Evolutionary conservation across 2,113 vertebrate species (phyloP).

Genomic region (Callopanchax toddi): DNA sequence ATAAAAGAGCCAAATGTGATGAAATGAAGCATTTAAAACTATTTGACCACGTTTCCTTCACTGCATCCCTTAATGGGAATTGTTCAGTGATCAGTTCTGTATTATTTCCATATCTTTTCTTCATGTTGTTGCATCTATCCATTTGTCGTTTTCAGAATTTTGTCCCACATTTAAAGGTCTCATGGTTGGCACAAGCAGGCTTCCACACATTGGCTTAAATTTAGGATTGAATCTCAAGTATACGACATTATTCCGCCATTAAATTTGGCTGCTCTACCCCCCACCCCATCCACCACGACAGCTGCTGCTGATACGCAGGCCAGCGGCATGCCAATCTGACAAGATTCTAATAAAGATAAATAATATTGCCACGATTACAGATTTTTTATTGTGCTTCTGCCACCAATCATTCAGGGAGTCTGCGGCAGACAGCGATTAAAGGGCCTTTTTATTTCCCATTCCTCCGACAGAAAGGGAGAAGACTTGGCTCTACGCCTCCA

Average conservation of each 20-base stretch:
- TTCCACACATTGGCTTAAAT: constrained; percentile 9
- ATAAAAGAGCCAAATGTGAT: not conserved
- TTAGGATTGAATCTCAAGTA: constrained; percentile 28
- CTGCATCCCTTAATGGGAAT: too few relatives aligned
- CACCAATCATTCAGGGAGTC: constrained; percentile 64
- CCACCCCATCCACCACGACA: constrained; percentile 33
- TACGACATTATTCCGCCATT: constrained; percentile 24
- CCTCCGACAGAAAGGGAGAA: constrained; percentile 41
- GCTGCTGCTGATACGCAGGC: constrained; percentile 74
- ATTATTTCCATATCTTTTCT: too few relatives aligned
- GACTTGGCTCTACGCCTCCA: constrained; percentile 69
- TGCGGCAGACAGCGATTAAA: constrained; percentile 65
- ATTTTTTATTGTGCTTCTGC: constrained; percentile 71
- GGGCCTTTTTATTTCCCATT: constrained; percentile 64
- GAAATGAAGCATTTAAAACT: not conserved
- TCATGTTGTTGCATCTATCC: not conserved
- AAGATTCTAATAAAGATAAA: constrained; percentile 84
- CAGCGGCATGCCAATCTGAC: constrained; percentile 75
- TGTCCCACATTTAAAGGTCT: constrained; percentile 18
- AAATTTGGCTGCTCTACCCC: constrained; percentile 28
- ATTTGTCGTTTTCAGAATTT: constrained; percentile 10
- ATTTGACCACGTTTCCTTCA: too few relatives aligned
- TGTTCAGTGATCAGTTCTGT: too few relatives aligned
- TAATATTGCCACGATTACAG: constrained; percentile 78
- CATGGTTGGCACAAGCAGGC: constrained; percentile 8